Evolutionary conservation across 2,113 vertebrate genomes (phyloP), one percentile per base, ranked within the genome.

Genomic region (Elephantulus edwardii): DNA sequence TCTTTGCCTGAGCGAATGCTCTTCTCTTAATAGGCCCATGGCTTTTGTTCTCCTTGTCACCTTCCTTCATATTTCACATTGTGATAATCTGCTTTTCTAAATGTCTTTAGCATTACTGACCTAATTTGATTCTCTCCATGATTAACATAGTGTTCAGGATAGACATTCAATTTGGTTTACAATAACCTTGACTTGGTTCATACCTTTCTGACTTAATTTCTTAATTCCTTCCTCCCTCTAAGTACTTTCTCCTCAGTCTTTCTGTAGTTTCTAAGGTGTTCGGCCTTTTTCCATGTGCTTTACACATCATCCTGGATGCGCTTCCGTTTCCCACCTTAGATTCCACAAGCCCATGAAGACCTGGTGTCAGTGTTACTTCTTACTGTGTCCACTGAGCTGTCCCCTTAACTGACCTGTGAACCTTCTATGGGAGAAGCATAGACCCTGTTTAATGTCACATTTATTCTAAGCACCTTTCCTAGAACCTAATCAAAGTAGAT

Each of bases 241-340:
- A 2, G 1, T 3, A 6, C 13, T 17, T 74, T 20, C 30, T 8
- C 24, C 35, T 28, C 40, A 16, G 46, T 13, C 35, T 38, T 64
- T 38, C 42, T 8, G 11, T 44, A 1, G 12, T n/a, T n/a, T 6
- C n/a, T 2, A 44, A 80, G 20, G 22, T 10, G 9, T 17, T 0
- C 3, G 2, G 28, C 52, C 13, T 13, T 33, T 68, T 22, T 17
- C 62, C 6, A 0, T 0, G 14, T 11, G 38, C 8, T 28, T 30
- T 38, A 38, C 0, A 10, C 33, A 30, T 76, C 40, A 58, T 72
- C 42, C 68, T 40, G 52, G 19, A 26, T 3, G 1, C 71, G 8
- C 12, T 50, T n/a, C 7, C 44, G 24, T 35, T 50, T 16, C 30
- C 33, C 33, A 35, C 26, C 68, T 58, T 20, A 46, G 60, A 28